These are phyloP conservation scores for Mesocentrotus franciscanus DNA, from an alignment of 53 echinoderm and acorn worm genomes.

Conservation along the genomic window DNA sequence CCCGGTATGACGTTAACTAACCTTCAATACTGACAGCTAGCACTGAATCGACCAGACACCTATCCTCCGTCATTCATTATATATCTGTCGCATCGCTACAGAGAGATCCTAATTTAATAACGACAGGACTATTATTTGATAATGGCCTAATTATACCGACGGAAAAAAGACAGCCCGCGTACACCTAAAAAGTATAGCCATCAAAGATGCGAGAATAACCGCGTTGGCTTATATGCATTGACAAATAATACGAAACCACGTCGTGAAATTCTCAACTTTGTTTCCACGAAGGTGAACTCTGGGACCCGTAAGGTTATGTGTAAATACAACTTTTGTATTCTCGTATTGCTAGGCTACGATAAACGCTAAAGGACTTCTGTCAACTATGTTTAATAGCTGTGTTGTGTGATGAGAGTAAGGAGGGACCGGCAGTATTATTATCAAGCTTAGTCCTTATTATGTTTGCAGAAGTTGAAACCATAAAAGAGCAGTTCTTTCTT, in stretches of 20 bases:
- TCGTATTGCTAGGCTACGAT: conserved; percentile 39
- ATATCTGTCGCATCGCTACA: neutral
- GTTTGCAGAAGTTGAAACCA: neutral
- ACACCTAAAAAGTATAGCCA: neutral
- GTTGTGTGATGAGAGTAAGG: neutral
- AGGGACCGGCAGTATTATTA: neutral
- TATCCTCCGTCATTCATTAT: neutral
- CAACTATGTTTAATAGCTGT: neutral
- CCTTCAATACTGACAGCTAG: neutral
- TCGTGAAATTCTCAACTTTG: neutral
- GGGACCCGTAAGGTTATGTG: conserved; percentile 13
- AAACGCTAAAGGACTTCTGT: conserved; percentile 33
- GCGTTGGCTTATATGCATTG: neutral
- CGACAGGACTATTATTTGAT: neutral
- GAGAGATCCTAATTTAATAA: neutral
- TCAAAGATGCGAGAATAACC: neutral
- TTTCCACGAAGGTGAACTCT: neutral
- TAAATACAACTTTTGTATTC: conserved; percentile 45
- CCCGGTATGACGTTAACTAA: neutral
- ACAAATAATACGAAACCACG: neutral
- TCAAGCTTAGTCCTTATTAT: neutral
- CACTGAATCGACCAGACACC: neutral
- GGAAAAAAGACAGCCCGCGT: neutral
- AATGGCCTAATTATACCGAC: neutral
- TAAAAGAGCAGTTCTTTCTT: neutral